Percentiles rank a stretch among this genome's conserved stretches.
Conservation (phyloP, 1,140 invertebrate genomes). For the Bombus cullumanus region DNA sequence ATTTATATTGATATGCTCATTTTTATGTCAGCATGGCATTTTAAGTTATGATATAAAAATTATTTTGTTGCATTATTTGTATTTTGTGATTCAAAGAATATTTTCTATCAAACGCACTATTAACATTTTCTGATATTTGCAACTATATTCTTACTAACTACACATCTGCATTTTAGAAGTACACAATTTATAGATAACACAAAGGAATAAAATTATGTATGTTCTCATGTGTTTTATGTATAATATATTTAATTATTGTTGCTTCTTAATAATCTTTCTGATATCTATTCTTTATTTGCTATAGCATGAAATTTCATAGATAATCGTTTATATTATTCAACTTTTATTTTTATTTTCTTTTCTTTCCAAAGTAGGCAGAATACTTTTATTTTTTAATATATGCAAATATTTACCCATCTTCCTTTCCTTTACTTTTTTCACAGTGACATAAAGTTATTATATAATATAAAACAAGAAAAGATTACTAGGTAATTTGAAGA, state of each 20-base stretch:
- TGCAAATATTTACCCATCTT: slow-evolving; percentile 16
- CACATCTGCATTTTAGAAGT: slow-evolving; percentile 24
- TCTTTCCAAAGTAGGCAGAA: not conserved
- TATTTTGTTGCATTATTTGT: slow-evolving; percentile 16
- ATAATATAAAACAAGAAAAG: not conserved
- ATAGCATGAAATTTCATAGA: slow-evolving; percentile 17
- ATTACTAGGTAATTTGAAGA: not conserved
- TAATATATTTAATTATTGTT: slow-evolving; percentile 35
- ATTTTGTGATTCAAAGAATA: slow-evolving; percentile 15
- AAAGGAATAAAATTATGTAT: not conserved
- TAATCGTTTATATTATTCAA: slow-evolving; percentile 8
- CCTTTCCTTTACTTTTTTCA: slow-evolving; percentile 1
- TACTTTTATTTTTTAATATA: slow-evolving; percentile 15
- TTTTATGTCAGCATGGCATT: slow-evolving; percentile 17
- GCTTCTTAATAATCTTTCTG: slow-evolving; percentile 20
- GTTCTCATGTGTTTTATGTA: not conserved
- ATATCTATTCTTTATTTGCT: slow-evolving; percentile 16
- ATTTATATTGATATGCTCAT: slow-evolving; percentile 24
- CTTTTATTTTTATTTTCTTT: not conserved
- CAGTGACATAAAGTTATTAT: not conserved
- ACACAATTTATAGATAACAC: slow-evolving; percentile 15
- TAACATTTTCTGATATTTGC: slow-evolving; percentile 7
- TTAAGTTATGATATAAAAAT: slow-evolving; percentile 13
- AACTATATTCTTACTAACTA: slow-evolving; percentile 18
- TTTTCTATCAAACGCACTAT: slow-evolving; percentile 22